Base-by-base conservation (phyloP, 2,888 invertebrate genomes). In the Dendrolimus houi region DNA sequence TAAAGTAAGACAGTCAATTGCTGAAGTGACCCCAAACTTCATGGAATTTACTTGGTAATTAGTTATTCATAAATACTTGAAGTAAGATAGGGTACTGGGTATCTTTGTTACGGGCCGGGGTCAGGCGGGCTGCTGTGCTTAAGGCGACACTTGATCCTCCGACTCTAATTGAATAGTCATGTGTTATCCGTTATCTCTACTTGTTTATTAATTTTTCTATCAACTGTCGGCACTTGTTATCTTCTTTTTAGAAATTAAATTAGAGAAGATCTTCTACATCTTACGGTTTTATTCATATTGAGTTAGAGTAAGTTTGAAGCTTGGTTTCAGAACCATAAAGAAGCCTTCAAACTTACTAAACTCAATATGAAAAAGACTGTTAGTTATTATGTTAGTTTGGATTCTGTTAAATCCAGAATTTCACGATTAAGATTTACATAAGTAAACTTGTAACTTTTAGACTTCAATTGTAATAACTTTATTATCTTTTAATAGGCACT, bases 171-270 rank as follows among this genome's bases (percentile, higher is more conserved):
- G 80, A 81, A 83, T 79, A 73, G 70, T 64, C 70, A 65, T 65
- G 67, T 68, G 68, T 80, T 79, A 82, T 81, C 76, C 70, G 66
- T 81, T 85, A 87, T 86, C 83, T 71, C 83, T 71, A 72, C 73
- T 81, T 80, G 81, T 84, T 81, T 79, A 85, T 79, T 82, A 81
- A 83, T 83, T 82, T 73, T 72, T 59, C 72, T 81, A 83, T 81
- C 77, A 66, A 67, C 70, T 65, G 74, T 71, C 84, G 85, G 85
- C 70, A 62, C 70, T 66, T 79, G 69, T 66, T 64, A 70, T 72
- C 69, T 57, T 41, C 54, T 59, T 54, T 57, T 58, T 53, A 55
- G 52, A 47, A 29, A 29, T 29, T 29, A 29, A 29, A 29, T 29
- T 29, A 29, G 29, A 29, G 17, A 17, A 17, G 3, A 29, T 29